Percentiles rank a stretch among this genome's conserved stretches.
phyloP scores from a whole-genome alignment of 2,113 vertebrate species.

The Myrmecophaga tridactyla region DNA sequence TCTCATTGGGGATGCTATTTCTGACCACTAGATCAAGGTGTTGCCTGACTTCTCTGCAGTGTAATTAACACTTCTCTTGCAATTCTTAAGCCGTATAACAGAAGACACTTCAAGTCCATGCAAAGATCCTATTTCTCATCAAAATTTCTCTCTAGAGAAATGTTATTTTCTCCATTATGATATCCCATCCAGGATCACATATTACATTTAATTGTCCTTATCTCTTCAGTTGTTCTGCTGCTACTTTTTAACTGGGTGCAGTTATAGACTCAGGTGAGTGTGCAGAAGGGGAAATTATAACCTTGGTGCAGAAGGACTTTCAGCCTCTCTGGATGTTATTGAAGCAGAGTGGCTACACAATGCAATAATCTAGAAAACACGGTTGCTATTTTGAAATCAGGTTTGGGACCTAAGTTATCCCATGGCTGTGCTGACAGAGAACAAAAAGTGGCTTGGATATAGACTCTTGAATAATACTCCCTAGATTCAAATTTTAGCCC shows the following conservation, averaged over 20 bases:
- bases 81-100: neutral
- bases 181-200: no score
- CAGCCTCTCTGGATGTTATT: neutral
- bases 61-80: no score
- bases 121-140: neutral
- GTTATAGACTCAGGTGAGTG: no score
- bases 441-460: neutral
- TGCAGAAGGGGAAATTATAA: neutral
- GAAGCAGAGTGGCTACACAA: neutral
- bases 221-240: no score
- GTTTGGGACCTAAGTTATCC: neutral
- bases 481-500: neutral
- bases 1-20: neutral
- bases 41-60: neutral
- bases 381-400: neutral
- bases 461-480: neutral
- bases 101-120: neutral
- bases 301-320: neutral
- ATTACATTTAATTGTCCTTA: no score
- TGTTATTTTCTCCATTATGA: no score
- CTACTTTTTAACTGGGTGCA: neutral
- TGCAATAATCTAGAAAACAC: neutral
- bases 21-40: neutral
- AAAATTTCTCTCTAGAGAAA: neutral
- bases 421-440: neutral